A percentile compares a stretch with the other conserved stretches of the same genome.
phyloP scores from a whole-genome alignment of 2,888 invertebrate genomes.

The Escarpia spicata region DNA sequence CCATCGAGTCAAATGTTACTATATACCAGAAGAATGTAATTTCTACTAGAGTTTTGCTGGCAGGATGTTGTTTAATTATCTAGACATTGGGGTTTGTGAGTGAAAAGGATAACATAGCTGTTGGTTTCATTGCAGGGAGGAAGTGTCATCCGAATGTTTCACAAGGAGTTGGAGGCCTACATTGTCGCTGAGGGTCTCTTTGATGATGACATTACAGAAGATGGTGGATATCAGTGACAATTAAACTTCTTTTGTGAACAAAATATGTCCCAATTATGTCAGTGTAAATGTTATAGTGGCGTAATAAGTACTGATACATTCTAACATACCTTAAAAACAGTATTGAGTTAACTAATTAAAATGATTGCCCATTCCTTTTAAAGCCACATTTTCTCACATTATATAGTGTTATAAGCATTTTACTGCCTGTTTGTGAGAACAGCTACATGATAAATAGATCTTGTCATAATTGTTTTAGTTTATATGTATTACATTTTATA shows the following conservation, averaged over 20 bases:
- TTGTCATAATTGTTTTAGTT: too few species aligned
- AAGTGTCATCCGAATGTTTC: slow-evolving; percentile 62
- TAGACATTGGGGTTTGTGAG: not conserved
- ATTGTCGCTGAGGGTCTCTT: slow-evolving; percentile 65
- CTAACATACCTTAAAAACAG: too few species aligned
- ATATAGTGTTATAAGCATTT: too few species aligned
- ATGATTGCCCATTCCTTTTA: too few species aligned
- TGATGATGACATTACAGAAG: slow-evolving; percentile 64
- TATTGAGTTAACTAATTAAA: too few species aligned
- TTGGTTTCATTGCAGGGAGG: slow-evolving; percentile 56
- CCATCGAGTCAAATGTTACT: not conserved
- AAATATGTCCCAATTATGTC: not conserved
- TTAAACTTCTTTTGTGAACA: not conserved
- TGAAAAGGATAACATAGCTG: not conserved
- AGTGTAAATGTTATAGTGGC: too few species aligned
- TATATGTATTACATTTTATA: too few species aligned
- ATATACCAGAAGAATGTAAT: too few species aligned
- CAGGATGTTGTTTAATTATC: not conserved
- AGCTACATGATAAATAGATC: too few species aligned
- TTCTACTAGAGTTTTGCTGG: not conserved
- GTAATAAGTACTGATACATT: too few species aligned
- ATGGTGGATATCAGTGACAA: slow-evolving; percentile 49
- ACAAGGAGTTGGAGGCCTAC: slow-evolving; percentile 65
- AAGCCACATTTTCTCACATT: too few species aligned
- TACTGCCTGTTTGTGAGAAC: too few species aligned